Evolutionary conservation across 1,140 invertebrate species (phyloP).

Genomic region (Leguminivora glycinivorella): DNA sequence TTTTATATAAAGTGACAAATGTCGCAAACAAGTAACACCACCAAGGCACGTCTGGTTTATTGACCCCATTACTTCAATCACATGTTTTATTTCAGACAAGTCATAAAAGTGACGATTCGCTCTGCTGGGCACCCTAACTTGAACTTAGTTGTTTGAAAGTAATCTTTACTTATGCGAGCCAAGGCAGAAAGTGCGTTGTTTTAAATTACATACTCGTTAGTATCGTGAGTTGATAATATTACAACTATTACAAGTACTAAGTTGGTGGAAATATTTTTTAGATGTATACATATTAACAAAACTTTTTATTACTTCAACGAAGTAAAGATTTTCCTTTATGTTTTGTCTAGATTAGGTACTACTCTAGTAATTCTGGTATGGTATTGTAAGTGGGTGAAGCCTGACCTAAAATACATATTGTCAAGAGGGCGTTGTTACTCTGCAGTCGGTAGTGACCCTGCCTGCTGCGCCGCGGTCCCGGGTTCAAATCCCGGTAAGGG

Average conservation of each 20-base stretch:
- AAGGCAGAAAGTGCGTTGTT: slow-evolving; percentile 30
- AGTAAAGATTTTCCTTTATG: too few species aligned
- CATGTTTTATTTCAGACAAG: slow-evolving; percentile 44
- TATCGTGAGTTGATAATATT: neutral
- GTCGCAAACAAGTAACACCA: neutral
- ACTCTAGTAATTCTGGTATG: too few species aligned
- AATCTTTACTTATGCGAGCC: neutral
- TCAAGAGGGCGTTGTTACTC: too few species aligned
- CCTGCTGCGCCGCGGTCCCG: too few species aligned
- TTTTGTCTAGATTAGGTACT: too few species aligned
- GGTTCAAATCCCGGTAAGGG: too few species aligned
- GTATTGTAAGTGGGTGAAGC: too few species aligned
- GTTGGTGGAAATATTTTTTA: neutral
- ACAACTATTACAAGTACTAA: neutral
- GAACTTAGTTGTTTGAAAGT: slow-evolving; percentile 15
- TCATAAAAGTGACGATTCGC: slow-evolving; percentile 46
- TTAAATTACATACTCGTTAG: neutral
- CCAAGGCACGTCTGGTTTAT: slow-evolving; percentile 33
- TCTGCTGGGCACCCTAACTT: slow-evolving; percentile 45
- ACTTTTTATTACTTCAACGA: too few species aligned
- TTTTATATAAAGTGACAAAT: neutral
- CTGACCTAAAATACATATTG: too few species aligned
- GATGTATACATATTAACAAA: too few species aligned
- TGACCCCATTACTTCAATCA: slow-evolving; percentile 45
- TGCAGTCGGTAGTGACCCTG: too few species aligned